Conservation (phyloP, 2,888 invertebrate genomes). For the Bellardia pandia region DNA sequence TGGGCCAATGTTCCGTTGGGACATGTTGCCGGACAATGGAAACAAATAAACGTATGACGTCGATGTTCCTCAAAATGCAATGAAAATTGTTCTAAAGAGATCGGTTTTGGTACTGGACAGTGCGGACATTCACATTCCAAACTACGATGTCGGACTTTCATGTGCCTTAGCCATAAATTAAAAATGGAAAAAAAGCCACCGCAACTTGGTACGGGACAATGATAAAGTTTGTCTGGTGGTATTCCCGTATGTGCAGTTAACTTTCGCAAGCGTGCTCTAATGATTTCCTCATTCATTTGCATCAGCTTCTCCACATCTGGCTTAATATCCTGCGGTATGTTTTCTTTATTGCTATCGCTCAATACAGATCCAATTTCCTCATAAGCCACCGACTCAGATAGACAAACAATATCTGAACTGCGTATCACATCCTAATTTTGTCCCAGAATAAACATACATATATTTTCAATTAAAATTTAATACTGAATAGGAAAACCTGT, state of each 20-base stretch:
- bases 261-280: slow-evolving; percentile 64
- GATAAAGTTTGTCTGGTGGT: slow-evolving; percentile 73
- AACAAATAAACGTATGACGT: slow-evolving; percentile 73
- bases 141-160: slow-evolving; percentile 72
- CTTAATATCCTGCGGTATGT: slow-evolving; percentile 52
- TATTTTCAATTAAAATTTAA: neutral
- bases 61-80: slow-evolving; percentile 73
- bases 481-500: neutral
- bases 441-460: neutral
- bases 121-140: slow-evolving; percentile 73
- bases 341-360: neutral
- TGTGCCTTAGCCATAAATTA: slow-evolving; percentile 75
- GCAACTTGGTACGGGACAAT: slow-evolving; percentile 72
- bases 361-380: neutral
- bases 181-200: slow-evolving; percentile 75
- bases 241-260: slow-evolving; percentile 72
- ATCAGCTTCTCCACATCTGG: slow-evolving; percentile 53
- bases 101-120: slow-evolving; percentile 45
- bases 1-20: slow-evolving; percentile 27
- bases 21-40: slow-evolving; percentile 69
- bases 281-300: slow-evolving; percentile 60
- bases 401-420: slow-evolving; percentile 8
- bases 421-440: slow-evolving; percentile 43
- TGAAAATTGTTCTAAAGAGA: slow-evolving; percentile 59
- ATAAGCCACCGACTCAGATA: slow-evolving; percentile 40